Evolutionary conservation across 2,797 vertebrate genomes (phyloP).

Genomic region (Micropoecilia bifurca): DNA sequence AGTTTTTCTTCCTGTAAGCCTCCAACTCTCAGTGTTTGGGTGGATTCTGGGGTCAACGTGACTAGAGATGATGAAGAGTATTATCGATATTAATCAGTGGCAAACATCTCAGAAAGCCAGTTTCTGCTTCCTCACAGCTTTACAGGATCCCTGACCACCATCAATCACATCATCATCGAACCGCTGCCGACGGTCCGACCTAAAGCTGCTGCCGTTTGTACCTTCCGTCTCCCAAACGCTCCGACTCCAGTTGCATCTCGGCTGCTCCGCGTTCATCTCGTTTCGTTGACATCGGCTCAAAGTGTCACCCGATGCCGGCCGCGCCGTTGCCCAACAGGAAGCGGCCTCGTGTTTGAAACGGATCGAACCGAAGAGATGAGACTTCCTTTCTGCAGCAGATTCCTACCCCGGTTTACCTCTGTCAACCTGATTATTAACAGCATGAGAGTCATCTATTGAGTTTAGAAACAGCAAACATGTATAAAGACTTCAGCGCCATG

Average conservation of each 20-base stretch:
- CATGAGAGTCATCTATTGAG: constrained; percentile 98
- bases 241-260: constrained; percentile 49
- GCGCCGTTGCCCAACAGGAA: constrained; percentile 32
- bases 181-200: constrained; percentile 84
- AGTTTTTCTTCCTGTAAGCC: constrained; percentile 32
- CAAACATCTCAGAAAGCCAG: constrained; percentile 24
- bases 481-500: constrained; percentile 81
- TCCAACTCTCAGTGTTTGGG: constrained; percentile 27
- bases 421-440: constrained; percentile 75
- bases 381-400: constrained; percentile 78
- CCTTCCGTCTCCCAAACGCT: constrained; percentile 77
- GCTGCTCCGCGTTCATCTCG: constrained; percentile 50
- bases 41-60: constrained; percentile 21
- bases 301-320: constrained; percentile 31
- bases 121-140: constrained; percentile 39
- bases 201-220: constrained; percentile 94
- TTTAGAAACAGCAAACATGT: constrained; percentile 84
- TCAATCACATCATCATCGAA: neutral
- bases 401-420: constrained; percentile 86
- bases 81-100: constrained; percentile 45
- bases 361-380: constrained; percentile 52
- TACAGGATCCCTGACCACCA: constrained; percentile 32
- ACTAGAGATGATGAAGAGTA: constrained; percentile 49
- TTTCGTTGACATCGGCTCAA: constrained; percentile 34
- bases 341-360: constrained; percentile 56